Base-by-base conservation (phyloP, 2,888 invertebrate species). In the Nasonovia ribisnigri region DNA sequence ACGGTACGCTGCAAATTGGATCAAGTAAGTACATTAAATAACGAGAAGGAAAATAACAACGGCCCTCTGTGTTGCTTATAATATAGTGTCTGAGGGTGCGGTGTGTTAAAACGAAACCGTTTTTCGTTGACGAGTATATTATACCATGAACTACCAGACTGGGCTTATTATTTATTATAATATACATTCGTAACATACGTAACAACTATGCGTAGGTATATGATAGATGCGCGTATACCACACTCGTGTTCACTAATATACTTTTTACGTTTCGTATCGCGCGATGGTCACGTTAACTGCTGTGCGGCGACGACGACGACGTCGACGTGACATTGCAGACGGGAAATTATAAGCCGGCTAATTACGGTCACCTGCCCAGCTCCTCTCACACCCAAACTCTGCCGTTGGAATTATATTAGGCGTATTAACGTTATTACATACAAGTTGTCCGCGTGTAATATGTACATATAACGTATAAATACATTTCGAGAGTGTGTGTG, bases 261-360 rank as follows among this genome's bases (percentile, higher is more conserved):
- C 29, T 86, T 46, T 86, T 77, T 36, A 77, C 86, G 86, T 43
- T 46, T 43, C 86, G 87, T 46, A 87, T 46, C 20, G 48, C 48
- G 16, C 87, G 48, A 48, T 87, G 87, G 46, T n/a, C 87, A 87
- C 48, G 48, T 46, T 46, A 29, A 46, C 86, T 46, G 86, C 46
- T 46, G 48, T 26, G 43, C 24, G 24, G 42, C 26, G 43, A 11
- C 43, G 26, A n/a, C n/a, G 67, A 36, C 84, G 43, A 29, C 87
- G 46, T 11, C 54, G 51, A 88, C 88, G 54, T 88, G 88, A 88
- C 88, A 51, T 88, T 13, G 8, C 77, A 36, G 88, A 88, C 88
- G 88, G 88, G 88, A 88, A 88, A 88, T 88, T 54, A 46, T 86
- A 29, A 54, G 51, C 88, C 54, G 54, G 26, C 88, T 88, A 88